Evolutionary conservation across 2,888 invertebrate genomes (phyloP).

Genomic region (Drosophila meridionalis): DNA sequence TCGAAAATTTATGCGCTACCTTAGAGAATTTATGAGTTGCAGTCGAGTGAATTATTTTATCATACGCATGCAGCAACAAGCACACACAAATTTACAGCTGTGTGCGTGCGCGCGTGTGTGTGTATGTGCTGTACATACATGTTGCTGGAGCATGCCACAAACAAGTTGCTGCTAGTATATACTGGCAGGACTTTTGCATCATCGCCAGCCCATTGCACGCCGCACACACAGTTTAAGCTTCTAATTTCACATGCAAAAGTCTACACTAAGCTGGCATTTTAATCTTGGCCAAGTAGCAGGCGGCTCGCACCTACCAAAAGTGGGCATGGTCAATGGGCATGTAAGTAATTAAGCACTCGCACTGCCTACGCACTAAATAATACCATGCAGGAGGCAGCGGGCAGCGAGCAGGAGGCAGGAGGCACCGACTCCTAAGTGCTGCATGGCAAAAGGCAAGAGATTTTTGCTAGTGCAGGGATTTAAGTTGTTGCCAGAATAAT

Average conservation of each 20-base stretch:
- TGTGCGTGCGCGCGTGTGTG: neutral
- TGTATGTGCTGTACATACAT: slow-evolving; percentile 21
- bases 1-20: slow-evolving; percentile 80
- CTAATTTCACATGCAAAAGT: slow-evolving; percentile 81
- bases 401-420: slow-evolving; percentile 2
- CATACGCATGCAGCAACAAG: slow-evolving; percentile 78
- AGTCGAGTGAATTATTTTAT: slow-evolving; percentile 82
- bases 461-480: slow-evolving; percentile 45
- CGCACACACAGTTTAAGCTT: slow-evolving; percentile 68
- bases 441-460: slow-evolving; percentile 39
- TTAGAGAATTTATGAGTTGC: slow-evolving; percentile 81
- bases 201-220: neutral
- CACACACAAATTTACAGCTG: slow-evolving; percentile 28
- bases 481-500: slow-evolving; percentile 51
- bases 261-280: slow-evolving; percentile 81
- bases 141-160: slow-evolving; percentile 68
- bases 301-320: slow-evolving; percentile 17
- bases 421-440: slow-evolving; percentile 34
- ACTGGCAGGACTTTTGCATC: neutral
- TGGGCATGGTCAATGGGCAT: slow-evolving; percentile 58
- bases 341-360: slow-evolving; percentile 77
- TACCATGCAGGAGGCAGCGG: slow-evolving; percentile 31
- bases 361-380: slow-evolving; percentile 78
- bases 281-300: slow-evolving; percentile 72
- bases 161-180: slow-evolving; percentile 59